Evolutionary conservation across 2,113 vertebrate genomes (phyloP), one percentile per base, ranked within the genome.

Genomic region (Cebidichthys violaceus): DNA sequence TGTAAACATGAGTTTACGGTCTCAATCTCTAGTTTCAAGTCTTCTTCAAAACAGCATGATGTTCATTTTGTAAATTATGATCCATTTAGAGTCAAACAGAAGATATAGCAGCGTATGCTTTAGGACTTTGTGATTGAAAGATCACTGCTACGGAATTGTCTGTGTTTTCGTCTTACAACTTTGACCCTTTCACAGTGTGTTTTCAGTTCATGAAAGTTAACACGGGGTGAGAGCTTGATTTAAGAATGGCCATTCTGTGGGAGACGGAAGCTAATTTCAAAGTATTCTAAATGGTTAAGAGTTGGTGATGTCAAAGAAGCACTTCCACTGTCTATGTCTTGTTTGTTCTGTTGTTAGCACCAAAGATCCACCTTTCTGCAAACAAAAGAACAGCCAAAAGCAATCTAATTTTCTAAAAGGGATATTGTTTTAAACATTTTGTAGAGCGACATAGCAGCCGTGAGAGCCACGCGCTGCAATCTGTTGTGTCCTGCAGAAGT

Each of bases 181-280:
- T 55, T 13, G 15, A 59, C 55, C 55, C 24, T 29, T 59, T 57
- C 11, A 13, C 50, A 22, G 22, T 54, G 50, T 52, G 43, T 52
- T 52, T 52, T 55, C 54, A 55, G 54, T 11, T 55, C 10, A 8
- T 55, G 54, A 55, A 55, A n/a, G 22, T 13, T 13, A 55, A 55
- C 9, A 52, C 20, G 20, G 50, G 9, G 2, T 3, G 54, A 57
- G 54, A 57, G 54, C 3, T 57, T 27, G 54, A 57, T 57, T 57
- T 24, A 27, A 11, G 4, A 57, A 27, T 57, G 22, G 10, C n/a
- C 3, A 55, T 52, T 22, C 22, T 52, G 20, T 22, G 50, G 50
- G 2, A 22, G 20, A 55, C 79, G 59, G 64, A 73, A 88, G 75
- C 17, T 83, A 29, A 81, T 87, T 83, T 86, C 65, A 82, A 77